phyloP scores from a whole-genome alignment of 2,888 invertebrate species.

The Trypoxylon attenuatum region DNA sequence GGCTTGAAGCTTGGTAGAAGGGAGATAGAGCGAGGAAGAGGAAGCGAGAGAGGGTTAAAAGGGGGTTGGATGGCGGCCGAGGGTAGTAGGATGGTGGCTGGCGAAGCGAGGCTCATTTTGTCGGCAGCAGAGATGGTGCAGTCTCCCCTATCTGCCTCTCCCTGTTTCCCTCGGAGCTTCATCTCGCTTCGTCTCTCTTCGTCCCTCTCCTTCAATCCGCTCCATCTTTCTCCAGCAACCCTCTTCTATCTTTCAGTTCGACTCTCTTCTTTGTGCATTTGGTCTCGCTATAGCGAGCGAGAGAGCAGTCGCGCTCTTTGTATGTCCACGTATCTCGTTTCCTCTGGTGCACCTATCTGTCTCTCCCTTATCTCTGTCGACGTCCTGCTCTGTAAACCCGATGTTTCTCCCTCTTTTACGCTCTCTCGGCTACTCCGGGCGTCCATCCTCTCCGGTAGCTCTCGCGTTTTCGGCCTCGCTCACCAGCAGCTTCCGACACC shows the following conservation, averaged over 20 bases:
- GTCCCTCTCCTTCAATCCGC: conserved; percentile 10
- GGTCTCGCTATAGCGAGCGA: neutral
- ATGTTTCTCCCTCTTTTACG: conserved; percentile 15
- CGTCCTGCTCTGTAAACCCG: neutral
- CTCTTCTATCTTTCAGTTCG: conserved; percentile 22
- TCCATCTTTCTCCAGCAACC: conserved; percentile 22
- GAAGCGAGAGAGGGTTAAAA: conserved; percentile 20
- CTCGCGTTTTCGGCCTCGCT: conserved; percentile 27
- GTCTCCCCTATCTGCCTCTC: conserved; percentile 28
- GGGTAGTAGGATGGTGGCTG: conserved; percentile 52
- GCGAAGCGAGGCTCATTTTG: conserved; percentile 73
- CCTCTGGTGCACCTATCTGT: neutral
- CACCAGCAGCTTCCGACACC: conserved; percentile 27
- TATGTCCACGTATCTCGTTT: neutral
- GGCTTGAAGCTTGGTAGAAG: conserved; percentile 9
- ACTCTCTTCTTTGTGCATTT: neutral
- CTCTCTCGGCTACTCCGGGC: conserved; percentile 25
- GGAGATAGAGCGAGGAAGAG: conserved; percentile 17
- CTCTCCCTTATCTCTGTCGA: neutral
- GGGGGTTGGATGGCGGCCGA: conserved; percentile 7
- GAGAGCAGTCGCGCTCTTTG: neutral
- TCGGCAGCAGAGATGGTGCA: conserved; percentile 66
- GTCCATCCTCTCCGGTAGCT: conserved; percentile 35
- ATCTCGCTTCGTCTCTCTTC: conserved; percentile 26
- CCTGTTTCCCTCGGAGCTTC: no score